phyloP scores from a whole-genome alignment of 2,113 vertebrate species.

The Odocoileus virginianus region DNA sequence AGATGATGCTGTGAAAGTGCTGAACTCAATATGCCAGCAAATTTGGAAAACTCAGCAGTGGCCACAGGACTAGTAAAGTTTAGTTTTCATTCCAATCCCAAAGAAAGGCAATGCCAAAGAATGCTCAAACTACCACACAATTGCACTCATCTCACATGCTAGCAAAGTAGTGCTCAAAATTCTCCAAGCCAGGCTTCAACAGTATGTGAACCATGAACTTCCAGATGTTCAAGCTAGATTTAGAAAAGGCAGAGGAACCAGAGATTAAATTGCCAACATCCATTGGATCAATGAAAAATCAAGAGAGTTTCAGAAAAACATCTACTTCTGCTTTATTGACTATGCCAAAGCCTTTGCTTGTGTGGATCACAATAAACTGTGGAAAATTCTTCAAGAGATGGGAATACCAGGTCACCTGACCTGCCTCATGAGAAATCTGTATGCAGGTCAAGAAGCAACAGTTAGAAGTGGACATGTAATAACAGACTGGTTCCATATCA shows the following conservation, averaged over 20 bases:
- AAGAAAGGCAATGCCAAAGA: not conserved
- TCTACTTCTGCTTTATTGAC: not conserved
- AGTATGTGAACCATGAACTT: not conserved
- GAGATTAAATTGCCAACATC: not conserved
- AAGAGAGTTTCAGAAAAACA: not conserved
- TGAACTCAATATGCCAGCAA: not conserved
- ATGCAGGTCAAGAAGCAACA: not conserved
- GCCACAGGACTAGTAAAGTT: not conserved
- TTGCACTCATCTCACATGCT: not conserved
- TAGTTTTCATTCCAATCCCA: not conserved
- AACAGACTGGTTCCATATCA: not conserved
- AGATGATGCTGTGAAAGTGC: not conserved
- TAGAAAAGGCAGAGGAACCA: not conserved
- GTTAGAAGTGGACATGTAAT: not conserved
- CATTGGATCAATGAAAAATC: not conserved
- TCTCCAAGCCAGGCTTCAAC: not conserved
- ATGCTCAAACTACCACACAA: not conserved
- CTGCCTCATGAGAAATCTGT: not conserved
- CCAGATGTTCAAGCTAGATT: not conserved
- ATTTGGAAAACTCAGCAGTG: not conserved
- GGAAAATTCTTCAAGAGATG: not conserved
- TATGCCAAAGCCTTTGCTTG: not conserved
- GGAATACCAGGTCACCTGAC: not conserved
- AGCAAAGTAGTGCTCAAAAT: not conserved
- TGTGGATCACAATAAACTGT: not conserved